Evolutionary conservation across 2,888 invertebrate genomes (phyloP), one percentile per base, ranked within the genome.

Genomic region (Synergus japonicus): DNA sequence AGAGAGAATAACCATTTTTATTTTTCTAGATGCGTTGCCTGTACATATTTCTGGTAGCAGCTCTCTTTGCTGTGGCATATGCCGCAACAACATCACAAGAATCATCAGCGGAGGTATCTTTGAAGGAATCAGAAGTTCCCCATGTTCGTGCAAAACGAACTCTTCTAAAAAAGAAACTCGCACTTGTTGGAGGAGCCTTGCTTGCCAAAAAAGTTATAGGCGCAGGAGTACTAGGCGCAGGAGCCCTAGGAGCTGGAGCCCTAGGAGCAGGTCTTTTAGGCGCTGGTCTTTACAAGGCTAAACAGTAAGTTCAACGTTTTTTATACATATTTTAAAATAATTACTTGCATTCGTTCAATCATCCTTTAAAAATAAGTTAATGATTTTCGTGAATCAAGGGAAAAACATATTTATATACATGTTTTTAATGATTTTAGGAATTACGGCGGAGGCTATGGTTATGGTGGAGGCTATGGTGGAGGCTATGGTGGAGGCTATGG

Each of bases 401-500:
- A 37, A 37, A 37, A 37, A 37, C 37, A 37, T 5, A 37, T 37
- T 37, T 37, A 5, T 37, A 37, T 7, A 4, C n/a, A n/a, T n/a
- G 37, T 37, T 37, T 4, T 8, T 10, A 76, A 79, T 37, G 80
- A 82, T 63, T 81, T 54, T 9, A 54, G 54, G n/a, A 8, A n/a
- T 54, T 41, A 76, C 13, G 64, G 63, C 4, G 63, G 76, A 63
- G 76, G 78, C 41, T 41, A 81, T 18, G 65, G 69, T 29, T 65
- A 76, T 41, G 18, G 73, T 46, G 41, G 41, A 13, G 69, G 77
- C 22, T 78, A 78, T 58, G 77, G 77, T 10, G n/a, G 69, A 60
- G 91, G 91, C 84, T 90, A 90, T 69, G 92, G 91, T n/a, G 91
- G 90, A 13, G 92, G 92, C 0, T 2, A 43, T 65, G 90, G 90